Evolutionary conservation across 2,113 vertebrate species (phyloP), one percentile per base, ranked within the genome.

Genomic region (Chrysochloris asiatica): DNA sequence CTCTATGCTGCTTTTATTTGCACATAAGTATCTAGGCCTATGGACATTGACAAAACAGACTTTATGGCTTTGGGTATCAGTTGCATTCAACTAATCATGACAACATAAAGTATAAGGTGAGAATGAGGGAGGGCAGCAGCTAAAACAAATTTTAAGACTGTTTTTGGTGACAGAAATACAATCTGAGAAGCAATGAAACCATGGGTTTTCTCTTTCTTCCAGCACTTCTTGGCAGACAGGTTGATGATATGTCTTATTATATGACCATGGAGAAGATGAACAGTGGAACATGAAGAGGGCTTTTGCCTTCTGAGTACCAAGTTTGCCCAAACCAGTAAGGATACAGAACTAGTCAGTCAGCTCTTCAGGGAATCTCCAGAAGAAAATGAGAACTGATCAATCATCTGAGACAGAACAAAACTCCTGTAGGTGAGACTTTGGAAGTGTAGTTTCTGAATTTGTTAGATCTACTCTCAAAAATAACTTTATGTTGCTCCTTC

Each of bases 71-170:
- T 56, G 19, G 9, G 28, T 67, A 36, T 48, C 81, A 81, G 26
- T 30, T 73, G 14, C 50, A 7, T 86, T n/a, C 43, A 88, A 43
- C 9, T 50, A 69, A 30, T 81, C 38, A n/a, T 30, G 67, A 80
- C 48, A 12, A 75, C 30, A 10, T 30, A n/a, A n/a, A n/a, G 21
- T 30, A 79, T n/a, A 80, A 43, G 17, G 28, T 81, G n/a, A 26
- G 13, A 79, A 73, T 56, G 59, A 92, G 33, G 71, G 30, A 75
- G 36, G 33, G 38, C 16, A 78, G 79, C 50, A 47, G 14, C 48
- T 47, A 82, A 92, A 41, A 48, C 56, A 82, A 93, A 38, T 85
- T 90, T 71, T 88, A 88, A 88, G 92, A 63, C 67, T 43, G 63
- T 86, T 83, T 28, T 73, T 17, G 16, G 71, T 50, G 21, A 48